A percentile compares a stretch with the other conserved stretches of the same genome.
Conservation (phyloP, 2,888 invertebrate genomes). For the Calameuta pallipes region DNA sequence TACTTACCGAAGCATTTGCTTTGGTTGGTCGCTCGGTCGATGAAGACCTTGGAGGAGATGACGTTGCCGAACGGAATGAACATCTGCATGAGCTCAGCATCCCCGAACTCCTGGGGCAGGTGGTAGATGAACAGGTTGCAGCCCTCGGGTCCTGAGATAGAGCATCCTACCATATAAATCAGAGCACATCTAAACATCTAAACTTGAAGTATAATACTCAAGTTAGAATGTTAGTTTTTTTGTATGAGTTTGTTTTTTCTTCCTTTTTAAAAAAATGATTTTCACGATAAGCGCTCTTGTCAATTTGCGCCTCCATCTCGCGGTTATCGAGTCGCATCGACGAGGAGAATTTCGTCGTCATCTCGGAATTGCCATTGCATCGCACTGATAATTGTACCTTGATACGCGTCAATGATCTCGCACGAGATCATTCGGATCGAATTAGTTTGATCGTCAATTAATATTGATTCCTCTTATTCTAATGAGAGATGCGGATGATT, state of each 20-base stretch:
- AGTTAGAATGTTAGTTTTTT: conserved; percentile 61
- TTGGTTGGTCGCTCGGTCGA: conserved; percentile 99
- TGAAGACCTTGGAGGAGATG: conserved; percentile 99
- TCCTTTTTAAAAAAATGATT: not conserved
- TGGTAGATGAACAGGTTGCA: conserved; percentile 99
- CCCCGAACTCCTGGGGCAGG: conserved; percentile 99
- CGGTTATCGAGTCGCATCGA: no score
- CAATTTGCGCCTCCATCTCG: not conserved
- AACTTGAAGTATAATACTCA: conserved; percentile 67
- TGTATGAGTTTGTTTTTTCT: conserved; percentile 51
- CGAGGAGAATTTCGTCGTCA: no score
- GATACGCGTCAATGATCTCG: not conserved
- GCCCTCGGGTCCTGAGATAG: conserved; percentile 98
- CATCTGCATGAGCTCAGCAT: conserved; percentile 99
- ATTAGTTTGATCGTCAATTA: not conserved
- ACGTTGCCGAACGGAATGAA: conserved; percentile 99
- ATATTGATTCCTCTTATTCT: not conserved
- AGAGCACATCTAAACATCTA: conserved; percentile 67
- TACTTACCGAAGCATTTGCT: conserved; percentile 99
- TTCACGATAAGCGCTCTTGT: not conserved
- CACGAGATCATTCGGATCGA: no score
- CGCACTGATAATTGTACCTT: not conserved
- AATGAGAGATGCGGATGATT: not conserved
- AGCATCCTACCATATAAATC: conserved; percentile 80
- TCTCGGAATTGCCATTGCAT: not conserved